Evolutionary conservation across 2,113 vertebrate species (phyloP).

Genomic region (Centropus unirufus): DNA sequence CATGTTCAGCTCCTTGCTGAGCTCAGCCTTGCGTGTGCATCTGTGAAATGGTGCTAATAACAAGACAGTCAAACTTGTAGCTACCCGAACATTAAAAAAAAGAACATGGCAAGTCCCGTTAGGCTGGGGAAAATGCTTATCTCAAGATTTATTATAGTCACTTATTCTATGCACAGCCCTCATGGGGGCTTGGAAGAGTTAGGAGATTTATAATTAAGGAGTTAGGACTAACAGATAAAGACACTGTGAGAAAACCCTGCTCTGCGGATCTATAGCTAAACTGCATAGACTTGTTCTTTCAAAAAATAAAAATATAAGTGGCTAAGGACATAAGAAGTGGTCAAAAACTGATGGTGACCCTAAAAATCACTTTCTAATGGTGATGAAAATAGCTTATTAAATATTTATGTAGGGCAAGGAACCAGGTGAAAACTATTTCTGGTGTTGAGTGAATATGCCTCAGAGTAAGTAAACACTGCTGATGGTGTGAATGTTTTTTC

Average conservation of each 20-base stretch:
- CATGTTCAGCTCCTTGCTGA: not conserved
- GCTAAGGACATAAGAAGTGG: not conserved
- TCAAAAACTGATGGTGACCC: not conserved
- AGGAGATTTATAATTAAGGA: not conserved
- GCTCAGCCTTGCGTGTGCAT: not conserved
- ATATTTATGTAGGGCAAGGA: not conserved
- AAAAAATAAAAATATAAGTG: not conserved
- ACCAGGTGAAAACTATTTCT: not conserved
- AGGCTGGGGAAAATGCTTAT: not conserved
- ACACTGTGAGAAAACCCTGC: not conserved
- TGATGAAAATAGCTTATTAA: conserved; percentile 23
- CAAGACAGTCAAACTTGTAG: not conserved
- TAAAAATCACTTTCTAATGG: conserved; percentile 24
- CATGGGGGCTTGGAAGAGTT: not conserved
- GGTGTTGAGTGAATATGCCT: not conserved
- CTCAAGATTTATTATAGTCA: not conserved
- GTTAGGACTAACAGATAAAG: not conserved
- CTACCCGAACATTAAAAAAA: not conserved
- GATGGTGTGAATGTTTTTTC: conserved; percentile 10
- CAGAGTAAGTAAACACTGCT: conserved; percentile 33
- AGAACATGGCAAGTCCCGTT: not conserved
- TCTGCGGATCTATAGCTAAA: not conserved
- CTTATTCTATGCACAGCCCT: not conserved
- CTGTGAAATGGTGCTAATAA: not conserved
- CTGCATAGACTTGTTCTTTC: not conserved